Evolutionary conservation across 2,797 vertebrate species (phyloP).

Genomic region (Alcedo quadribrachys): DNA sequence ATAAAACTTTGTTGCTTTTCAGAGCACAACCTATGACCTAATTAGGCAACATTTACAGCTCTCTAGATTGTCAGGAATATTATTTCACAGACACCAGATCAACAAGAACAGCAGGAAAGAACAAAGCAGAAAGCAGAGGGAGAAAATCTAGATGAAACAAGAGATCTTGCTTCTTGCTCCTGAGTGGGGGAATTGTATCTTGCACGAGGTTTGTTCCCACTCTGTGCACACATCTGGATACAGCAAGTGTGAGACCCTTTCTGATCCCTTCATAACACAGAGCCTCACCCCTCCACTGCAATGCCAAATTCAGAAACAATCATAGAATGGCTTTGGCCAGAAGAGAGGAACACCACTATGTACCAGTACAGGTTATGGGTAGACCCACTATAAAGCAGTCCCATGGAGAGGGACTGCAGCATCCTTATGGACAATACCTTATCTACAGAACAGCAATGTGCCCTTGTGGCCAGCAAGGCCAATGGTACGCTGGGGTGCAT

Average conservation of each 20-base stretch:
- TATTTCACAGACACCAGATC: neutral
- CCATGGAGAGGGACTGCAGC: too few species aligned
- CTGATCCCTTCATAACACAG: neutral
- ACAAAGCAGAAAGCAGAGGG: neutral
- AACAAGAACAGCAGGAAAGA: neutral
- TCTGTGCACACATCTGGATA: rapidly evolving
- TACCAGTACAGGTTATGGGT: too few species aligned
- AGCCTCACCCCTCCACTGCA: neutral
- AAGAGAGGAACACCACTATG: too few species aligned
- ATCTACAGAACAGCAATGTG: too few species aligned
- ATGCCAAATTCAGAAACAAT: neutral
- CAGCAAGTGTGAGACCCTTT: neutral
- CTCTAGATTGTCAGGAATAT: neutral
- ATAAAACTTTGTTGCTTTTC: neutral
- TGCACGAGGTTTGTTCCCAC: neutral
- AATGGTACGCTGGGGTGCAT: too few species aligned
- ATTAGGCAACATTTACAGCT: constrained; percentile 13
- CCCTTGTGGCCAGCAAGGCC: too few species aligned
- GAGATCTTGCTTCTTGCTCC: neutral
- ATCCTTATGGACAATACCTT: too few species aligned
- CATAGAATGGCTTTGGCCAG: too few species aligned
- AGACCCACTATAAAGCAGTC: too few species aligned
- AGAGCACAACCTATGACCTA: neutral
- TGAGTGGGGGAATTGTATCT: rapidly evolving
- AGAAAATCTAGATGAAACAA: neutral